These are phyloP conservation scores for Melolontha melolontha DNA, from an alignment of 2,888 invertebrate species.

Conservation along the genomic window DNA sequence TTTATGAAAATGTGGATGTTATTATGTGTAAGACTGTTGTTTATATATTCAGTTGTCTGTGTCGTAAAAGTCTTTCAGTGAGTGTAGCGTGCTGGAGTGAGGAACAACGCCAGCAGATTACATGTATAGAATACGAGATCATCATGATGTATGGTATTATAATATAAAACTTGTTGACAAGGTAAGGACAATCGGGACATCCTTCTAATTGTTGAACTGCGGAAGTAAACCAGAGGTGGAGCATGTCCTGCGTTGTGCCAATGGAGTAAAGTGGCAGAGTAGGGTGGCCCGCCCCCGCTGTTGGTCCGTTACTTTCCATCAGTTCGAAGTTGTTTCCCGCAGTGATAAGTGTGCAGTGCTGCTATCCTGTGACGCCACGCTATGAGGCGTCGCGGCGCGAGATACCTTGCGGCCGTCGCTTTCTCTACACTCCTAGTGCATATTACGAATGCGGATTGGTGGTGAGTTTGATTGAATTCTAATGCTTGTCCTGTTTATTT, in stretches of 20 bases:
- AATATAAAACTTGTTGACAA: slow-evolving; percentile 27
- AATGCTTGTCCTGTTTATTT: too few species aligned
- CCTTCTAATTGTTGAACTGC: slow-evolving; percentile 47
- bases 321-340: slow-evolving; percentile 54
- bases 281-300: slow-evolving; percentile 50
- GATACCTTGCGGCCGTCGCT: slow-evolving; percentile 60
- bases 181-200: slow-evolving; percentile 25
- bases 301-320: slow-evolving; percentile 48
- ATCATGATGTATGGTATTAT: neutral
- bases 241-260: slow-evolving; percentile 45
- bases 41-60: too few species aligned
- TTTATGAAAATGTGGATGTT: too few species aligned
- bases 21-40: too few species aligned
- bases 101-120: too few species aligned
- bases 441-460: slow-evolving; percentile 60
- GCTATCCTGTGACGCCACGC: slow-evolving; percentile 53
- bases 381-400: slow-evolving; percentile 62
- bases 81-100: too few species aligned
- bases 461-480: slow-evolving; percentile 53
- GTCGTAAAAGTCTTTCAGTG: too few species aligned
- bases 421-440: slow-evolving; percentile 60
- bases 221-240: slow-evolving; percentile 49
- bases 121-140: too few species aligned
- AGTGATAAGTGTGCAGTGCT: slow-evolving; percentile 53
- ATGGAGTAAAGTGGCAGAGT: slow-evolving; percentile 44